Evolutionary conservation across 1,140 invertebrate species (phyloP).

Genomic region (Ectropis grisescens): DNA sequence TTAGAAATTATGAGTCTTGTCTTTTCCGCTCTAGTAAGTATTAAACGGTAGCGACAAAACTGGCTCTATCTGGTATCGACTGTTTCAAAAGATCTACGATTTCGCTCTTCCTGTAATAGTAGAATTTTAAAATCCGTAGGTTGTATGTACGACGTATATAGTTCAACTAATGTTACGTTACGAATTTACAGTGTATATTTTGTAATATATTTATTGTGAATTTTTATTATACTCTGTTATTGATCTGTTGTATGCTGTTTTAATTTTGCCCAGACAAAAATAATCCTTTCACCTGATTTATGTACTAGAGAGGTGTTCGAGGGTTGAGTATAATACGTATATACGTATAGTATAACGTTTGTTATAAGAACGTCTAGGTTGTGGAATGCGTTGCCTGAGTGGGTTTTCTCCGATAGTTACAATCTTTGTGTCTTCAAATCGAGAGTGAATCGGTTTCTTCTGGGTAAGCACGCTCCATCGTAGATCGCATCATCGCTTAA

Average conservation of each 20-base stretch:
- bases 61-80: too few species aligned
- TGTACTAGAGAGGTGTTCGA: too few species aligned
- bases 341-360: too few species aligned
- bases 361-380: not conserved
- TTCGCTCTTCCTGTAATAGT: not conserved
- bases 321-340: not conserved
- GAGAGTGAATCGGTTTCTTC: too few species aligned
- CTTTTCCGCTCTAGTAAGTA: not conserved
- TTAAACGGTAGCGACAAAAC: not conserved
- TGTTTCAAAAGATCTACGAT: too few species aligned
- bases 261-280: conserved; percentile 1
- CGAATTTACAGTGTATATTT: conserved; percentile 33
- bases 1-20: too few species aligned
- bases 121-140: not conserved
- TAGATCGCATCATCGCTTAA: too few species aligned
- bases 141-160: not conserved
- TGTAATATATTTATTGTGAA: conserved; percentile 46
- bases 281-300: too few species aligned
- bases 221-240: conserved; percentile 43
- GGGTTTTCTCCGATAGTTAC: too few species aligned
- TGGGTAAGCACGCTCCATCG: too few species aligned
- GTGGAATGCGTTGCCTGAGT: not conserved
- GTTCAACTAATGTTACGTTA: not conserved
- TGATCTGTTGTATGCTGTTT: conserved; percentile 45
- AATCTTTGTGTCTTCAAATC: too few species aligned